phyloP scores from a whole-genome alignment of 1,140 invertebrate species.

The Kradibia gibbosae region DNA sequence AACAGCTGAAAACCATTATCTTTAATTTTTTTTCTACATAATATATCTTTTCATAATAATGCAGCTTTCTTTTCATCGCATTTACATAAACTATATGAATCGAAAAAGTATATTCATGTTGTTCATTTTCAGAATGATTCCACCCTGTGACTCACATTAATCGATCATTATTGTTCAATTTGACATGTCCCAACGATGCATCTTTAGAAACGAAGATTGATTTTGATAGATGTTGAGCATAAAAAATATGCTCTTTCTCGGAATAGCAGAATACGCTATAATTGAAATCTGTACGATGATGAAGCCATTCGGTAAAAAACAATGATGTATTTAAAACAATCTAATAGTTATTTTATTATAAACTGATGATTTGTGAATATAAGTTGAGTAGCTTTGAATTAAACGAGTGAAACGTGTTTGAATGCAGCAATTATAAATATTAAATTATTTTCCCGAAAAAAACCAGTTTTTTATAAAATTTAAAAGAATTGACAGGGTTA shows the following conservation, averaged over 20 bases:
- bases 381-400: background rate
- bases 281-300: slow-evolving; percentile 19
- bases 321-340: background rate
- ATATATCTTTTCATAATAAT: background rate
- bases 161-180: slow-evolving; percentile 20
- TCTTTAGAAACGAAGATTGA: slow-evolving; percentile 33
- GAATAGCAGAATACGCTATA: slow-evolving; percentile 22
- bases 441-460: too few relatives aligned
- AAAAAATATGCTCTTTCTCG: background rate
- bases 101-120: background rate
- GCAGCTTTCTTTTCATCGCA: too few relatives aligned
- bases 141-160: background rate
- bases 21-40: background rate
- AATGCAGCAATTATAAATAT: too few relatives aligned
- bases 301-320: background rate
- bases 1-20: too few relatives aligned
- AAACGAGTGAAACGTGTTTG: background rate
- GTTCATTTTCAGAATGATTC: slow-evolving; percentile 13
- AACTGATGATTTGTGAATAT: background rate
- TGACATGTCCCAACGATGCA: slow-evolving; percentile 11
- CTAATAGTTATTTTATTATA: background rate
- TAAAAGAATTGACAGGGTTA: too few relatives aligned
- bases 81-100: background rate
- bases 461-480: too few relatives aligned
- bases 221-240: slow-evolving; percentile 17